Evolutionary conservation across 2,113 vertebrate genomes (phyloP).

Genomic region (Cyanocitta stelleri): DNA sequence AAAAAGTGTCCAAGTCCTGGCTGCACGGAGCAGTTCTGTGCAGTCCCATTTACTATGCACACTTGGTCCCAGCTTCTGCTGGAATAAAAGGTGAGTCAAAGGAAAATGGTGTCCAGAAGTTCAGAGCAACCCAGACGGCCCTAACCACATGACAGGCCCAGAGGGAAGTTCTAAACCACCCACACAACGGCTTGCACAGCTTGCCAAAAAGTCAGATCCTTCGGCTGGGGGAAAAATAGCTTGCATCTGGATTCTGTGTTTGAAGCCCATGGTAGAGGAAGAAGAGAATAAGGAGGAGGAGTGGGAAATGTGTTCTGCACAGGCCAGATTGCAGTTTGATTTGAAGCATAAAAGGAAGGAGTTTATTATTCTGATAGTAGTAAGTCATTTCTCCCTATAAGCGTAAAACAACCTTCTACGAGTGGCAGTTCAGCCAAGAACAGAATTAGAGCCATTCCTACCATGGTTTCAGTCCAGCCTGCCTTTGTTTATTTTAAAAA

Average conservation of each 20-base stretch:
- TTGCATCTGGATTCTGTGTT: constrained; percentile 67
- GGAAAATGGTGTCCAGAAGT: constrained; percentile 57
- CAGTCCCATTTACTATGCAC: not conserved
- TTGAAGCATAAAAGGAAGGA: constrained; percentile 53
- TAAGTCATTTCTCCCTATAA: constrained; percentile 50
- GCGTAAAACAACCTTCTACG: not conserved
- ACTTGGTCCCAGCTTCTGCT: constrained; percentile 5
- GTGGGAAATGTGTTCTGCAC: constrained; percentile 29
- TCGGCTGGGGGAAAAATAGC: constrained; percentile 47
- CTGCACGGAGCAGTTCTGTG: not conserved
- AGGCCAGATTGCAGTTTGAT: constrained; percentile 50
- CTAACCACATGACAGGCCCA: constrained; percentile 67
- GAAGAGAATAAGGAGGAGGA: constrained; percentile 53
- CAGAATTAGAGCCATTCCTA: constrained; percentile 35
- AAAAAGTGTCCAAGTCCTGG: not conserved
- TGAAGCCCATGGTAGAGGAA: constrained; percentile 62
- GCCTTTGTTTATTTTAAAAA: constrained; percentile 47
- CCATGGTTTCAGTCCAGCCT: constrained; percentile 2
- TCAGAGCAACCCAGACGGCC: constrained; percentile 57
- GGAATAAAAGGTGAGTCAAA: constrained; percentile 70
- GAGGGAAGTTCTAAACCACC: constrained; percentile 64
- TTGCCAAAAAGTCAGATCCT: constrained; percentile 69
- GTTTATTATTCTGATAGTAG: constrained; percentile 61
- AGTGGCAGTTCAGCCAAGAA: constrained; percentile 33
- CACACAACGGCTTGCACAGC: constrained; percentile 59